Evolutionary conservation across 2,888 invertebrate species (phyloP).

Genomic region (Lydus trimaculatus): DNA sequence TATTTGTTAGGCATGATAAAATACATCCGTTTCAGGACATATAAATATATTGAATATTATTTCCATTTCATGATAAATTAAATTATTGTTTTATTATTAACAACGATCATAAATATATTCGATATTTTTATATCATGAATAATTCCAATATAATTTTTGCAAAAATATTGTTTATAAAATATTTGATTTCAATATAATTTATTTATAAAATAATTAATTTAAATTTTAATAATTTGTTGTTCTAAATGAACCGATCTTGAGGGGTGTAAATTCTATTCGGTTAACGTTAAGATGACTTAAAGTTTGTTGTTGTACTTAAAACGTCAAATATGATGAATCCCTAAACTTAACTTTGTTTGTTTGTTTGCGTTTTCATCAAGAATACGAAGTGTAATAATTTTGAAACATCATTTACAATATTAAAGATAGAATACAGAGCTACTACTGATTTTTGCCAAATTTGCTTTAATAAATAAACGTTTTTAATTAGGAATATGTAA

Average conservation of each 20-base stretch:
- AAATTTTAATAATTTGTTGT: background rate
- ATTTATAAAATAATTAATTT: background rate
- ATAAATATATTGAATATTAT: background rate
- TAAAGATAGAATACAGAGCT: background rate
- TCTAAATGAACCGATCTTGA: background rate
- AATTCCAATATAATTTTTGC: background rate
- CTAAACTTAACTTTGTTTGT: background rate
- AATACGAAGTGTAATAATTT: constrained; percentile 1
- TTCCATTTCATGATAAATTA: background rate
- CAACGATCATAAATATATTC: constrained; percentile 1
- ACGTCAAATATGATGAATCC: background rate
- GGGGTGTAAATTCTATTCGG: background rate
- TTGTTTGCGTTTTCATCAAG: background rate
- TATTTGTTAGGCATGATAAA: background rate
- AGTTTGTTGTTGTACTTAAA: background rate
- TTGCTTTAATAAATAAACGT: background rate
- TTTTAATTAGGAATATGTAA: background rate
- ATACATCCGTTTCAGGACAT: background rate
- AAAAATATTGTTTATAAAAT: background rate
- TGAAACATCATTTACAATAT: background rate
- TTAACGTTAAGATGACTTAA: background rate
- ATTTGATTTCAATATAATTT: background rate
- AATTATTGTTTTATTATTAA: background rate
- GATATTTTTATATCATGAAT: background rate
- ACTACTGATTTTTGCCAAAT: background rate